phyloP scores from a whole-genome alignment of 2,888 invertebrate species.

The Tetanocera ferruginea region DNA sequence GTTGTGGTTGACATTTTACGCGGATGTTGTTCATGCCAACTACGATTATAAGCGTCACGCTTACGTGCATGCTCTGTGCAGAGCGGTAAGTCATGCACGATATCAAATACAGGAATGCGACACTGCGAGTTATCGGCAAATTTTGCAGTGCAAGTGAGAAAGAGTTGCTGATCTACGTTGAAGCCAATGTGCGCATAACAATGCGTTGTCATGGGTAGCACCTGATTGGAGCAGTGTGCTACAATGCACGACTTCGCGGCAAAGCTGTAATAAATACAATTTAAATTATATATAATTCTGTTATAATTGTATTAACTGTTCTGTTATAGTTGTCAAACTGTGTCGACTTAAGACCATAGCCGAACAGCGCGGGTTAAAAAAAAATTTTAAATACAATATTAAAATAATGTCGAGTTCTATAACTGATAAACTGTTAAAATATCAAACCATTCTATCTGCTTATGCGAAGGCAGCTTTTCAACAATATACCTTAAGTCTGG shows the following conservation, averaged over 20 bases:
- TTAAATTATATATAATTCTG: not conserved
- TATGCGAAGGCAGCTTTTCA: too few relatives aligned
- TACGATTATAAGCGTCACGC: slow-evolving; percentile 85
- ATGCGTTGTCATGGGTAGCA: slow-evolving; percentile 75
- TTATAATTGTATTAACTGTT: not conserved
- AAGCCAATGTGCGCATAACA: slow-evolving; percentile 88
- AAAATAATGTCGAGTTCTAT: too few relatives aligned
- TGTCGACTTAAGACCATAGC: too few relatives aligned
- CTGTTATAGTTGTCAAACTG: too few relatives aligned
- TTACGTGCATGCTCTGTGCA: slow-evolving; percentile 89
- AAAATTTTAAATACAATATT: too few relatives aligned
- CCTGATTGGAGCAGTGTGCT: slow-evolving; percentile 59
- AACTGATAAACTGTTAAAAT: too few relatives aligned
- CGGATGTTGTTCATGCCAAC: slow-evolving; percentile 75
- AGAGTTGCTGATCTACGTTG: slow-evolving; percentile 86
- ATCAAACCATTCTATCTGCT: too few relatives aligned
- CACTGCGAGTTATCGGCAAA: slow-evolving; percentile 84
- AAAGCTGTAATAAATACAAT: slow-evolving; percentile 40
- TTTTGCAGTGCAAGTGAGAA: slow-evolving; percentile 85
- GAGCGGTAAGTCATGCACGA: slow-evolving; percentile 84
- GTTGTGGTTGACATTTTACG: slow-evolving; percentile 71
- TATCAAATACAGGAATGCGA: slow-evolving; percentile 83
- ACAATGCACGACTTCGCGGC: slow-evolving; percentile 62
- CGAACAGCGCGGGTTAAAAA: too few relatives aligned
- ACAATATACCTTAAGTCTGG: too few relatives aligned